Percentiles rank a stretch among this genome's conserved stretches.
Evolutionary conservation across 2,113 vertebrate genomes (phyloP).

Genomic region (Oryzias woworae): DNA sequence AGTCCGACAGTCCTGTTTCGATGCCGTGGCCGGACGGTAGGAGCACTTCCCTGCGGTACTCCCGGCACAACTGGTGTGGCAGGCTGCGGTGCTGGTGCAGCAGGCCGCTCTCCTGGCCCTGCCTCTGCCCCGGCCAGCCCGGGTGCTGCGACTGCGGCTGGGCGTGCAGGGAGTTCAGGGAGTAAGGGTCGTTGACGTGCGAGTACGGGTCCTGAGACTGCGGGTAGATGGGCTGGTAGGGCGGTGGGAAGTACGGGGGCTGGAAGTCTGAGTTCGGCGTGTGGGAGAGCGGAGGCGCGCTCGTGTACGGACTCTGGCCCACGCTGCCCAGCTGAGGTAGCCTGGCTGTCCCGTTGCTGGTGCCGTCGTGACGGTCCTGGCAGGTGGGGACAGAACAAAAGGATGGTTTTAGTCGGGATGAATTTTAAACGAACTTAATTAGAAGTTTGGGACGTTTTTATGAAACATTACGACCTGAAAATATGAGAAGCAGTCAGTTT

Average conservation of each 20-base stretch:
- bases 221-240: slow-evolving; percentile 96
- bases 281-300: slow-evolving; percentile 94
- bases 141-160: slow-evolving; percentile 96
- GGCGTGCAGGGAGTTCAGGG: slow-evolving; percentile 94
- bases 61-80: slow-evolving; percentile 95
- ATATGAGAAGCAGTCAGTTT: not conserved
- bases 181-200: slow-evolving; percentile 98
- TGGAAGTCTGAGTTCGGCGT: slow-evolving; percentile 96
- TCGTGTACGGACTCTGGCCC: slow-evolving; percentile 95
- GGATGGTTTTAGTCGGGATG: slow-evolving; percentile 8
- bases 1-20: slow-evolving; percentile 91
- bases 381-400: slow-evolving; percentile 34
- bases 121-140: slow-evolving; percentile 95
- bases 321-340: slow-evolving; percentile 95
- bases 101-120: slow-evolving; percentile 91
- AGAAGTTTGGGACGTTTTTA: not conserved
- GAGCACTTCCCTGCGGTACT: slow-evolving; percentile 95
- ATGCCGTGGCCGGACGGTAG: slow-evolving; percentile 93
- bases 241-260: slow-evolving; percentile 93
- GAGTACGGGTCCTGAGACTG: slow-evolving; percentile 99
- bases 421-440: not conserved
- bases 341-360: slow-evolving; percentile 95
- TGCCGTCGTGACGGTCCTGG: slow-evolving; percentile 94
- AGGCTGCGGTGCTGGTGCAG: slow-evolving; percentile 94
- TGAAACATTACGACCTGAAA: not conserved